phyloP scores from a whole-genome alignment of 2,797 vertebrate species.

The Gephyroberyx darwinii region DNA sequence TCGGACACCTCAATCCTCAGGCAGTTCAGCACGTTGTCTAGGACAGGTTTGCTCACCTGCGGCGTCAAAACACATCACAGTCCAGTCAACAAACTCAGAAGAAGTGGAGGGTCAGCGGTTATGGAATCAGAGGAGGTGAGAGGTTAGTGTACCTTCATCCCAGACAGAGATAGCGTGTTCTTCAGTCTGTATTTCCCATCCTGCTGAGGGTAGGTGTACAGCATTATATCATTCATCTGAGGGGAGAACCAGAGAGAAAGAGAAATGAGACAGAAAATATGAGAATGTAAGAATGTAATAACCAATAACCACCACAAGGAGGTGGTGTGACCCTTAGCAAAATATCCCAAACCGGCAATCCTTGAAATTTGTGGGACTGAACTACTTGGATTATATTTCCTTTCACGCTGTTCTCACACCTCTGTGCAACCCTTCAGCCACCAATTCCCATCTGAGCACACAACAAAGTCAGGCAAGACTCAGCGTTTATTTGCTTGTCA shows the following conservation, averaged over 20 bases:
- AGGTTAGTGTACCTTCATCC: slow-evolving; percentile 89
- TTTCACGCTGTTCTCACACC: slow-evolving; percentile 46
- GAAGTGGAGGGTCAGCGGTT: background rate
- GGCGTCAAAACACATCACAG: background rate
- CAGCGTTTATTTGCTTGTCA: slow-evolving; percentile 74
- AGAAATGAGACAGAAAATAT: background rate
- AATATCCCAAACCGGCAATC: background rate
- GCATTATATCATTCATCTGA: slow-evolving; percentile 95
- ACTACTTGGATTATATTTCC: slow-evolving; percentile 32
- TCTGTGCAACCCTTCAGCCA: slow-evolving; percentile 16
- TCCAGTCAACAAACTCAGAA: background rate
- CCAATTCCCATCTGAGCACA: slow-evolving; percentile 65
- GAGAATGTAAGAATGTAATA: slow-evolving; percentile 7
- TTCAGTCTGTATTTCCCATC: slow-evolving; percentile 95
- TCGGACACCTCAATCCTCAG: slow-evolving; percentile 91
- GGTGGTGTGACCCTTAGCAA: slow-evolving; percentile 45
- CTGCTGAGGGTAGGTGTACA: slow-evolving; percentile 97
- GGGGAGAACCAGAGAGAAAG: slow-evolving; percentile 41
- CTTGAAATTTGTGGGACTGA: slow-evolving; percentile 23
- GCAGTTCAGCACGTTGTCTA: slow-evolving; percentile 88
- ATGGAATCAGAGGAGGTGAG: background rate
- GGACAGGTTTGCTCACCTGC: slow-evolving; percentile 91
- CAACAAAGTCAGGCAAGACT: slow-evolving; percentile 51
- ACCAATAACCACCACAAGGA: slow-evolving; percentile 60
- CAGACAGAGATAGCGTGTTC: slow-evolving; percentile 88